phyloP scores from a whole-genome alignment of 37 sponge, comb jelly and placozoan species.

The Lycopodina hypogea region DNA sequence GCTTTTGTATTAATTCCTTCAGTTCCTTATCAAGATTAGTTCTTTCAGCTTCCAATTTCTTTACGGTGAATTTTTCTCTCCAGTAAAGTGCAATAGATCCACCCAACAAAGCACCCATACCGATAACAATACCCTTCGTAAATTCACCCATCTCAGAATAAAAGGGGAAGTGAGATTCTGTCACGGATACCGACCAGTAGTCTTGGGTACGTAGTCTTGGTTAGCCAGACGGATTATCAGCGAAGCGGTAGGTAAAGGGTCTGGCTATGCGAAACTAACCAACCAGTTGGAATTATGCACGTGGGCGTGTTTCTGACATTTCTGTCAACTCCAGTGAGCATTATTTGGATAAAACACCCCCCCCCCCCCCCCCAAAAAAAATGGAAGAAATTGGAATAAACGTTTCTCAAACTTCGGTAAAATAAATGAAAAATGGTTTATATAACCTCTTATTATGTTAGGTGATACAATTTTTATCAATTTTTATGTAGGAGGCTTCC shows the following conservation, averaged over 20 bases:
- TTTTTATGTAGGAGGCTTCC: constrained; percentile 4
- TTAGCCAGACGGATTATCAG: too few species aligned
- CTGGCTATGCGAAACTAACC: too few species aligned
- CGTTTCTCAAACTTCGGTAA: constrained; percentile 19
- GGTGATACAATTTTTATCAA: neutral
- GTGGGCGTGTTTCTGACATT: too few species aligned
- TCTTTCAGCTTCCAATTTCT: neutral
- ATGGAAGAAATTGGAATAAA: constrained; percentile 58
- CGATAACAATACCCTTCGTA: constrained; percentile 29
- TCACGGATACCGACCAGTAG: too few species aligned
- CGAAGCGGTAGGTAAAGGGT: too few species aligned
- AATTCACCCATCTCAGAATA: constrained; percentile 30
- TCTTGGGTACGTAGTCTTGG: too few species aligned
- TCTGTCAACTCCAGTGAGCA: too few species aligned
- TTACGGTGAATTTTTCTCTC: constrained; percentile 24
- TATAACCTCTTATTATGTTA: constrained; percentile 1
- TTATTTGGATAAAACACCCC: constrained; percentile 9
- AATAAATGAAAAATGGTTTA: neutral
- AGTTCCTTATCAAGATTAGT: constrained; percentile 14
- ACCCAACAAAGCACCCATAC: constrained; percentile 31
- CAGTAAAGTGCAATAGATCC: constrained; percentile 42
- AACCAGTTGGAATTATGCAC: too few species aligned
- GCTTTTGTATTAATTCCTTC: constrained; percentile 5
- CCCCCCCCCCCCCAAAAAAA: neutral
- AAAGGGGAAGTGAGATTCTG: neutral